Conservation (phyloP, 2,888 invertebrate species). For the Campaea margaritaria region DNA sequence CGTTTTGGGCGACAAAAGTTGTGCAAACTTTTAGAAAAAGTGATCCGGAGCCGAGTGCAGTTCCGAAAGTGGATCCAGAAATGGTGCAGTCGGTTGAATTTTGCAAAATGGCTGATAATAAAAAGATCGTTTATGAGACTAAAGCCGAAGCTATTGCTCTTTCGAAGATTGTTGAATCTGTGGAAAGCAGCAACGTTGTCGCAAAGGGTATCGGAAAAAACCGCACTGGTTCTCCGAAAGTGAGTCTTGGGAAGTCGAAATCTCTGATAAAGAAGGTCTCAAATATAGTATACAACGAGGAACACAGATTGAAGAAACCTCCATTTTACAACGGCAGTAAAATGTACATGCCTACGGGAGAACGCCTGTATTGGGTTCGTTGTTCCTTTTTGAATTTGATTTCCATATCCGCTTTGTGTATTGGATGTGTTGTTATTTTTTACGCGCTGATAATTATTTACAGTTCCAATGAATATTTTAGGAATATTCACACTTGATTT, state of each 20-base stretch:
- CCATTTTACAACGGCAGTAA: constrained; percentile 67
- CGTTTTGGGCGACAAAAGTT: constrained; percentile 73
- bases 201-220: constrained; percentile 16
- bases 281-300: constrained; percentile 57
- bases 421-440: neutral
- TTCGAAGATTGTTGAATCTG: constrained; percentile 29
- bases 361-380: constrained; percentile 77
- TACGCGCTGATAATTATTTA: too few species aligned
- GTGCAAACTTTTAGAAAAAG: constrained; percentile 41
- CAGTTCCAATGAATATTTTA: too few species aligned
- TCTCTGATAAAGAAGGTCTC: constrained; percentile 51
- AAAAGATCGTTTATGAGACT: constrained; percentile 27
- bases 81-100: constrained; percentile 1
- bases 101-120: neutral
- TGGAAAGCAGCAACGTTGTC: constrained; percentile 33
- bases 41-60: constrained; percentile 29
- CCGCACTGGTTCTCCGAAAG: constrained; percentile 12
- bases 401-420: too few species aligned
- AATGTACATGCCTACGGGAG: constrained; percentile 75
- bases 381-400: constrained; percentile 14
- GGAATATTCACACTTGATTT: too few species aligned
- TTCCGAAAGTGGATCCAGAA: constrained; percentile 13
- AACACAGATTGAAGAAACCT: constrained; percentile 61
- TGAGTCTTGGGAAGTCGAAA: constrained; percentile 36
- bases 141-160: constrained; percentile 37